Percentiles rank a stretch among this genome's conserved stretches.
phyloP scores from a whole-genome alignment of 2,797 vertebrate species.

The Periophthalmus magnuspinnatus region DNA sequence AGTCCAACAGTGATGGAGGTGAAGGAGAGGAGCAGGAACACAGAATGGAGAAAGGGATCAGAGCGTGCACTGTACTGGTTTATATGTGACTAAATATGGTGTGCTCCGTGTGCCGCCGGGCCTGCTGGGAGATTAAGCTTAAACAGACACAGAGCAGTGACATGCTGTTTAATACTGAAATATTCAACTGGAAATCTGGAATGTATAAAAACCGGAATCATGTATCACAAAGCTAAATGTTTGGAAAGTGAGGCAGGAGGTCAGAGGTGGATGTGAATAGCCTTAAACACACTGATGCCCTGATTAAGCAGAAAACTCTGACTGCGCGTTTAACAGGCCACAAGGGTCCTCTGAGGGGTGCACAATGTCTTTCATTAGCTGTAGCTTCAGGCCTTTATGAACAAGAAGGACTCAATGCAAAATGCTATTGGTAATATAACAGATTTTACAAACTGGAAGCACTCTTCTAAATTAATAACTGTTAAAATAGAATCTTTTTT shows the following conservation, averaged over 20 bases:
- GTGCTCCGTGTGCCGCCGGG: constrained; percentile 46
- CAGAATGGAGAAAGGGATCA: constrained; percentile 44
- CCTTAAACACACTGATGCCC: constrained; percentile 45
- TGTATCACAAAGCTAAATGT: constrained; percentile 9
- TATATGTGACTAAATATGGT: constrained; percentile 77
- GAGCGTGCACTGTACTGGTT: constrained; percentile 52
- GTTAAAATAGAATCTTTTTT: not conserved
- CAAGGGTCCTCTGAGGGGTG: constrained; percentile 37
- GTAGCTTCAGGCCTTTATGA: constrained; percentile 47
- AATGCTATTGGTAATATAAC: constrained; percentile 2
- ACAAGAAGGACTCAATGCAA: constrained; percentile 37
- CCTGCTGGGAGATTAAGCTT: constrained; percentile 61
- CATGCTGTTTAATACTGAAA: constrained; percentile 56
- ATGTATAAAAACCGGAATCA: constrained; percentile 27
- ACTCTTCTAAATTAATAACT: not conserved
- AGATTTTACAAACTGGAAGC: not conserved
- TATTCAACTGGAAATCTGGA: constrained; percentile 3
- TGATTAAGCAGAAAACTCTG: constrained; percentile 39
- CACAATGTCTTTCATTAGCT: constrained; percentile 58
- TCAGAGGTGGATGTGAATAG: constrained; percentile 46
- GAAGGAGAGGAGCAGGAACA: constrained; percentile 26
- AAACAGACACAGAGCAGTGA: constrained; percentile 70
- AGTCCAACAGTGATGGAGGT: constrained; percentile 43
- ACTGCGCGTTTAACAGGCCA: constrained; percentile 49
- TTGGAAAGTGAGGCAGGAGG: constrained; percentile 31